Evolutionary conservation across 2,113 vertebrate species (phyloP).

Genomic region (Ammospiza nelsoni): DNA sequence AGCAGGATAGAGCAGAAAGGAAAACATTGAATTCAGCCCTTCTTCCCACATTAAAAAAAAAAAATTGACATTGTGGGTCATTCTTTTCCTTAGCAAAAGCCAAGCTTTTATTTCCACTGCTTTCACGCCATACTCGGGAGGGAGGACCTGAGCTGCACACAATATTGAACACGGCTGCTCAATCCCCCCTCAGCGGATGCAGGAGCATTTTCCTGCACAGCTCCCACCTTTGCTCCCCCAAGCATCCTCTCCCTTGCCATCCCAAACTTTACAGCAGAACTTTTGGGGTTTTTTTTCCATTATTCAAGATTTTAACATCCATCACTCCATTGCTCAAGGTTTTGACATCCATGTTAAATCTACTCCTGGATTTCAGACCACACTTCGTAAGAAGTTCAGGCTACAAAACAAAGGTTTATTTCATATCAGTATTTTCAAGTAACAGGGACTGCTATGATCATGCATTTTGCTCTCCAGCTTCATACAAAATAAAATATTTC

Average conservation of each 20-base stretch:
- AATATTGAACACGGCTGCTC: background rate
- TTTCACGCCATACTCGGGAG: background rate
- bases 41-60: background rate
- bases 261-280: background rate
- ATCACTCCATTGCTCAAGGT: background rate
- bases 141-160: background rate
- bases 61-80: constrained; percentile 11
- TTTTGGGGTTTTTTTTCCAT: background rate
- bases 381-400: background rate
- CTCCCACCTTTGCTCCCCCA: background rate
- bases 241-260: background rate
- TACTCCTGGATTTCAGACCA: background rate
- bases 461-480: background rate
- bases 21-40: constrained; percentile 26
- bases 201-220: background rate
- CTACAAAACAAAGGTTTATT: background rate
- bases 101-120: constrained; percentile 32
- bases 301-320: background rate
- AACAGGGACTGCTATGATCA: background rate
- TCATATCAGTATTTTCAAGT: background rate
- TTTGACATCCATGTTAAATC: background rate
- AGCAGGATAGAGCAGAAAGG: background rate
- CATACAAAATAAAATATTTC: background rate
- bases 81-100: constrained; percentile 36
- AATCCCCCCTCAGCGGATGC: background rate